Evolutionary conservation across 2,797 vertebrate species (phyloP).

Genomic region (Toxotes lorentzi): DNA sequence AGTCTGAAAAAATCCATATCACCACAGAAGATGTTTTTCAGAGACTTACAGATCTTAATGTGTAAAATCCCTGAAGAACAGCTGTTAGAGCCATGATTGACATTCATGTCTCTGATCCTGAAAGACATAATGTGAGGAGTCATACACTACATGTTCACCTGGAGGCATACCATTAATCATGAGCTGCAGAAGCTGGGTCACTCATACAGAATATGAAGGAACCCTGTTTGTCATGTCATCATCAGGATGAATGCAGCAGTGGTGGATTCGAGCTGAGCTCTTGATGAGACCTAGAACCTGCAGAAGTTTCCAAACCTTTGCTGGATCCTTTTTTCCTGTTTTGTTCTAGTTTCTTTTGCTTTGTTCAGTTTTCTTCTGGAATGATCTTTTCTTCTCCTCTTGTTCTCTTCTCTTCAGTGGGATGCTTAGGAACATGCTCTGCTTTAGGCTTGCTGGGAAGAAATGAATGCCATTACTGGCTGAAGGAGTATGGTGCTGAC

Average conservation of each 20-base stretch:
- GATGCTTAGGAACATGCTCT: conserved; percentile 25
- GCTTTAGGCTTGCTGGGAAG: conserved; percentile 29
- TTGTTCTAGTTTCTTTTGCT: conserved; percentile 21
- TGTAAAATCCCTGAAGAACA: background rate
- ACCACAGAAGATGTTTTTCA: no score
- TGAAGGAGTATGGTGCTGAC: conserved; percentile 55
- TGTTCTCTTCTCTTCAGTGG: conserved; percentile 20
- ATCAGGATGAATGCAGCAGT: background rate
- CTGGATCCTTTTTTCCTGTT: conserved; percentile 13
- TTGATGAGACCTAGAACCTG: background rate
- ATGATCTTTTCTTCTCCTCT: conserved; percentile 22
- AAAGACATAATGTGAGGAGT: background rate
- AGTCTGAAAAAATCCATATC: no score
- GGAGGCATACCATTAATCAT: background rate
- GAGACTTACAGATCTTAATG: background rate
- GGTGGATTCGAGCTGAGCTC: background rate
- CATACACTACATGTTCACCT: background rate
- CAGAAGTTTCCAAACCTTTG: background rate
- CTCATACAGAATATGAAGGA: background rate
- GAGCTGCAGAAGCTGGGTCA: conserved; percentile 7
- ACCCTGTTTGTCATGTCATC: background rate
- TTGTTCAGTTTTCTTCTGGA: conserved; percentile 25
- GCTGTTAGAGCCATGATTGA: background rate
- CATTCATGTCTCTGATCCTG: background rate
- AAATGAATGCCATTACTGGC: conserved; percentile 34